Conservation (phyloP, 30 jellyfish, hydroid and myxozoan species). For the Clytia hemisphaerica region DNA sequence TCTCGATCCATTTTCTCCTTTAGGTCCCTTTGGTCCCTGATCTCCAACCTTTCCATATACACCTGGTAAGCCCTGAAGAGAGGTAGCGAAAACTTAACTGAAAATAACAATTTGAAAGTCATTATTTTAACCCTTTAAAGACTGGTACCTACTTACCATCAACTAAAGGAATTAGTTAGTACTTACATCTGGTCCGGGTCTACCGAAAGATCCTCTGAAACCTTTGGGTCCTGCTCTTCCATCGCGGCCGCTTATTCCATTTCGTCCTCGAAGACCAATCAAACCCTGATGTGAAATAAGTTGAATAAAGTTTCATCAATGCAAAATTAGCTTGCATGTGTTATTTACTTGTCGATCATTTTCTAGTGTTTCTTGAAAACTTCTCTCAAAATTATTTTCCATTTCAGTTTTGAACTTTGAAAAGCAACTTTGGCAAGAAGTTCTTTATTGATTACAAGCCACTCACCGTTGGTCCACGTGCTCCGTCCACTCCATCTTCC, state of each 20-base stretch:
- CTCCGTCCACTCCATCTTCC: slow-evolving; percentile 28
- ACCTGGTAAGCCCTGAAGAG: slow-evolving; percentile 45
- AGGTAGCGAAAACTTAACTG: neutral
- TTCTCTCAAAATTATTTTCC: no score
- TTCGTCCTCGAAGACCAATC: slow-evolving; percentile 44
- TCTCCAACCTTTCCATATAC: slow-evolving; percentile 27
- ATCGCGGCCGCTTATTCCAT: slow-evolving; percentile 31
- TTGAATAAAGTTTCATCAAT: neutral
- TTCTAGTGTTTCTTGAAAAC: no score
- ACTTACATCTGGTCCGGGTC: slow-evolving; percentile 10
- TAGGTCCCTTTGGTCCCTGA: slow-evolving; percentile 28
- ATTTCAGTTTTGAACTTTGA: no score
- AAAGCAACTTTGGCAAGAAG: no score
- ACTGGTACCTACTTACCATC: neutral
- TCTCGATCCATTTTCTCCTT: neutral
- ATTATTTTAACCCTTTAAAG: no score
- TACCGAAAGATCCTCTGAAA: slow-evolving; percentile 8
- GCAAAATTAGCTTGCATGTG: no score
- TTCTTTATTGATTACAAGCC: no score
- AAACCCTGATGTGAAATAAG: slow-evolving; percentile 38
- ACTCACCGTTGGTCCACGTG: slow-evolving; percentile 32
- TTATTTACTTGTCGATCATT: no score
- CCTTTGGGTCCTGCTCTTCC: slow-evolving; percentile 29
- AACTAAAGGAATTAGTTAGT: neutral
- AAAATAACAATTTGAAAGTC: no score